A percentile compares a stretch with the other conserved stretches of the same genome.
These are phyloP conservation scores for Rissa tridactyla DNA, from an alignment of 2,113 vertebrate species.

Conservation along the genomic window DNA sequence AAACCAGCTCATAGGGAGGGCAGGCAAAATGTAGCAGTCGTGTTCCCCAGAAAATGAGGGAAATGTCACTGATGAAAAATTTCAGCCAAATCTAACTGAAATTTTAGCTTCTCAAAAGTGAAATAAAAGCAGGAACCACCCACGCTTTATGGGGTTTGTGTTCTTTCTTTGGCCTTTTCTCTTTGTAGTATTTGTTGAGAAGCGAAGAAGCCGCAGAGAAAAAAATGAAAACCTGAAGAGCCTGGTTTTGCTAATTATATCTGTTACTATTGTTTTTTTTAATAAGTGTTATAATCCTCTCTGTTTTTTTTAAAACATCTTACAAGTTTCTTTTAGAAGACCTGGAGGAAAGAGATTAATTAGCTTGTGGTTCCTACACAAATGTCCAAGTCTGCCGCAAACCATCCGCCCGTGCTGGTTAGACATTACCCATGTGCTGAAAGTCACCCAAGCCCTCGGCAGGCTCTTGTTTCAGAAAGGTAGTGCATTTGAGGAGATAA, in stretches of 20 bases:
- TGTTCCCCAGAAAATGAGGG: not conserved
- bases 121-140: not conserved
- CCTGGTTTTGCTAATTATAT: not conserved
- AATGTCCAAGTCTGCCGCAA: not conserved
- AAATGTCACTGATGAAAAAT: not conserved
- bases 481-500: not conserved
- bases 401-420: accelerated
- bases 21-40: not conserved
- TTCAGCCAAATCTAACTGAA: not conserved
- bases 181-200: not conserved
- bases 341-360: not conserved
- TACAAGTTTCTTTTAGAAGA: not conserved
- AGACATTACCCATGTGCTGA: not conserved
- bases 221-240: not conserved
- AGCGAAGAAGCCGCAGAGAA: not conserved
- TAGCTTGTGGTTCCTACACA: not conserved
- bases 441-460: not conserved
- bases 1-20: not conserved
- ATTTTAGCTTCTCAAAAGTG: not conserved
- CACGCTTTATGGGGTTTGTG: accelerated
- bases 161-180: not conserved
- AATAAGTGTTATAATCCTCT: not conserved
- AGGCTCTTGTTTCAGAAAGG: not conserved
- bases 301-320: not conserved
- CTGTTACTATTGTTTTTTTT: not conserved